These are phyloP conservation scores for Coptodon rendalli DNA, from an alignment of 2,113 vertebrate genomes.

Conservation along the genomic window DNA sequence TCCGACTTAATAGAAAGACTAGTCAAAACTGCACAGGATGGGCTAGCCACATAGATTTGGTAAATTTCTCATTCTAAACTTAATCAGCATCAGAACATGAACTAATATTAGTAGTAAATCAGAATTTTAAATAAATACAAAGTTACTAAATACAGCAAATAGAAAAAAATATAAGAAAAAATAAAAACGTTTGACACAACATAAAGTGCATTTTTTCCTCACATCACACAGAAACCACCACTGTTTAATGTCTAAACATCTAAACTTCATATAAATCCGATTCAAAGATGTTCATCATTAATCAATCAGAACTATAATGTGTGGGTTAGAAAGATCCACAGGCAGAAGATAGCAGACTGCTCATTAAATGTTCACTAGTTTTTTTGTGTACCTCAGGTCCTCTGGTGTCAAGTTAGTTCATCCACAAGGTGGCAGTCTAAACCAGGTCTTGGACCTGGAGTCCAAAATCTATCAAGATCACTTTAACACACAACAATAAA, in stretches of 20 bases:
- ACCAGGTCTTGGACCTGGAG: neutral
- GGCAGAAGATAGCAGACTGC: neutral
- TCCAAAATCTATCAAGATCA: neutral
- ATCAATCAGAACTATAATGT: neutral
- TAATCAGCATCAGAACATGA: neutral
- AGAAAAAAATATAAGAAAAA: constrained; percentile 14
- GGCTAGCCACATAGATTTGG: constrained; percentile 15
- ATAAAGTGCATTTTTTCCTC: constrained; percentile 66
- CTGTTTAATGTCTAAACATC: constrained; percentile 4
- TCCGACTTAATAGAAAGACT: constrained; percentile 4
- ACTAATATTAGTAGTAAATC: constrained; percentile 1
- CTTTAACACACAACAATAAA: constrained; percentile 8
- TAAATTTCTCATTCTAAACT: constrained; percentile 16
- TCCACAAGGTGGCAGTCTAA: constrained; percentile 57
- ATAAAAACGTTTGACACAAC: constrained; percentile 41
- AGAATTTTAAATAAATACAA: constrained; percentile 16
- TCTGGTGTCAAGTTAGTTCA: neutral
- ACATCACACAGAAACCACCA: constrained; percentile 22
- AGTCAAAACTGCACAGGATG: constrained; percentile 5
- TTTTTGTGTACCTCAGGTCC: neutral
- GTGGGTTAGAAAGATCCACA: neutral
- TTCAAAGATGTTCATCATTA: neutral
- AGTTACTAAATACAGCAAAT: constrained; percentile 41
- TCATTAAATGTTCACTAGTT: neutral
- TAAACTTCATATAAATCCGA: neutral